These are phyloP conservation scores for Oxyura jamaicensis DNA, from an alignment of 2,113 vertebrate genomes.

Conservation along the genomic window DNA sequence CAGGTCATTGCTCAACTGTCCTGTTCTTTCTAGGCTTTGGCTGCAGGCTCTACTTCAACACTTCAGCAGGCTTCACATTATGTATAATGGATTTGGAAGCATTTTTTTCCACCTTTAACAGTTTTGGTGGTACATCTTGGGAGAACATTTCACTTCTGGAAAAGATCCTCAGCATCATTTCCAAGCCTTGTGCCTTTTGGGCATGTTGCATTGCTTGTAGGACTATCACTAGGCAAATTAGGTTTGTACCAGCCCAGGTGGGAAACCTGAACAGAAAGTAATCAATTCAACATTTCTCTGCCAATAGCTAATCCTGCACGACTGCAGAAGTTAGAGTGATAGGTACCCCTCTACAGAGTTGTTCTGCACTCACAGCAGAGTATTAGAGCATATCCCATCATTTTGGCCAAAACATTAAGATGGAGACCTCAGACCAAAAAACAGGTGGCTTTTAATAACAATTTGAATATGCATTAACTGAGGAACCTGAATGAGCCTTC, in stretches of 20 bases:
- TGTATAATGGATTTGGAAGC: neutral
- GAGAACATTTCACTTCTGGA: neutral
- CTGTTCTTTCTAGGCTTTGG: neutral
- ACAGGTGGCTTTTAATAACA: neutral
- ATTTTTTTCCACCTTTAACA: neutral
- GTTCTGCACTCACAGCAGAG: accelerated
- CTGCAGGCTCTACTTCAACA: neutral
- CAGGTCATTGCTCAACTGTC: neutral
- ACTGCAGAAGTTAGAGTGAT: neutral
- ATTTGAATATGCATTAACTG: neutral
- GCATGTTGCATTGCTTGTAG: neutral
- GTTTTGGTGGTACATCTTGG: neutral
- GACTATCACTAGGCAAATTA: neutral
- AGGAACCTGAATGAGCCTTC: neutral
- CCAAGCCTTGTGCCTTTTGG: neutral
- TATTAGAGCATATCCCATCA: neutral
- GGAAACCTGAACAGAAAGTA: neutral
- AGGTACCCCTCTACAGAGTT: neutral
- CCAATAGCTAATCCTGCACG: neutral
- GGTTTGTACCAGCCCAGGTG: neutral
- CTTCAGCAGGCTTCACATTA: neutral
- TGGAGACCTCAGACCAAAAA: neutral
- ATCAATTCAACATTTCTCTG: neutral
- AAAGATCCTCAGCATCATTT: neutral
- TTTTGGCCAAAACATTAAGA: neutral